Conservation (phyloP, 1,140 invertebrate species). For the Eriocheir sinensis region DNA sequence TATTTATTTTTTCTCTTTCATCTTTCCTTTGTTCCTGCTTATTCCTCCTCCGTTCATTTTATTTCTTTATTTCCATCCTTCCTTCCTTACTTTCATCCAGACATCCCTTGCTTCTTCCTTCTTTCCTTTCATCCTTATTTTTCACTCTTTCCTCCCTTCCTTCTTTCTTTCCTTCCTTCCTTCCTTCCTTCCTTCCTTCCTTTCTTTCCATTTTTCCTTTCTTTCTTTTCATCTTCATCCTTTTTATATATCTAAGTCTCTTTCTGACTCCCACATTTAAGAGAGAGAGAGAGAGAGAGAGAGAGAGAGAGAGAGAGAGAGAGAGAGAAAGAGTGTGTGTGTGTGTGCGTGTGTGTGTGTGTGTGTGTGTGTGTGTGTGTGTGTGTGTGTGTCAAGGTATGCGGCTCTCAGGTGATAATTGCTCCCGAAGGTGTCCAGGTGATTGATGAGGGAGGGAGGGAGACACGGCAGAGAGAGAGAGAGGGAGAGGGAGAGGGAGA, state of each 20-base stretch:
- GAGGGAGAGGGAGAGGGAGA: too few species aligned
- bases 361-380: background rate
- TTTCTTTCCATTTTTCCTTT: background rate
- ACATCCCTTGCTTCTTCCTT: background rate
- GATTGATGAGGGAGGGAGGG: background rate
- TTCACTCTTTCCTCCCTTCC: background rate
- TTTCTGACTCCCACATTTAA: background rate
- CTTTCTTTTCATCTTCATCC: background rate
- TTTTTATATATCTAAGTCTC: background rate
- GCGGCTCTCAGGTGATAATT: background rate
- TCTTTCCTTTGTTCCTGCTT: background rate
- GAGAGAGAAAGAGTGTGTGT: background rate
- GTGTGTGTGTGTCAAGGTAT: background rate
- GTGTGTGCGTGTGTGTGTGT: conserved; percentile 11
- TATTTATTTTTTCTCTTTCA: too few species aligned
- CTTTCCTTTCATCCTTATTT: background rate
- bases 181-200: background rate
- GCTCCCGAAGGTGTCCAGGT: background rate
- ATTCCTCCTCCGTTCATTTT: too few species aligned
- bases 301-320: too few species aligned
- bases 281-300: background rate
- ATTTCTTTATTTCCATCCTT: too few species aligned
- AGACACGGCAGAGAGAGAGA: background rate
- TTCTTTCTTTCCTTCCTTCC: background rate
- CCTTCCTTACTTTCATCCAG: too few species aligned